Base-by-base conservation (phyloP, 1,140 invertebrate genomes). In the Wasmannia auropunctata region DNA sequence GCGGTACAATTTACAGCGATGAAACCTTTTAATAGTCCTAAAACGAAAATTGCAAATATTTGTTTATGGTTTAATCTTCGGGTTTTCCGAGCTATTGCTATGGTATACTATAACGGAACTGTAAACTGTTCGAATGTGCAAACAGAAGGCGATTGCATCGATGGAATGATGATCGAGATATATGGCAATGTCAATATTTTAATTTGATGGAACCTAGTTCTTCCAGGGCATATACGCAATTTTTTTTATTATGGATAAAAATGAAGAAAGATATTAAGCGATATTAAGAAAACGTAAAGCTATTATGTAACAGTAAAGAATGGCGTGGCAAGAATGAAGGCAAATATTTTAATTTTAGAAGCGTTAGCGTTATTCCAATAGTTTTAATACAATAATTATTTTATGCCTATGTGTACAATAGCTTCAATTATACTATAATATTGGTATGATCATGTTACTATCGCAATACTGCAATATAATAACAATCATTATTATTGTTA, bases 31-130 rank as follows among this genome's bases (percentile, higher is more conserved):
- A 69, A 83, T 72, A 8, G n/a, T n/a, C 10, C 37, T 83, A 60
- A 83, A 81, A 72, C 34, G 34, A 37, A 34, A 40, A 58, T 83
- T 74, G 51, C 28, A 83, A 83, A 83, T 83, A 83, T 46, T 74
- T 51, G 2, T 81, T 37, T 60, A 22, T 14, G 2, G 37, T 83
- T 56, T 72, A 74, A 83, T 83, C 51, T n/a, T 3, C 40, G n/a
- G 28, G 2, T 83, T 83, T 58, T 54, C 1, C 67, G 14, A 31
- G 7, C 19, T 31, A 2, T 40, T 14, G 14, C 49, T 56, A 65
- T 14, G 40, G 19, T 40, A 31, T 37, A 19, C 14, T 74, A 62
- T 58, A 31, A 60, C 34, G 51, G 22, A n/a, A 81, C 28, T 72
- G 67, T 58, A 83, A 83, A 83, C 79, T 19, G 16, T 77, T 67